These are phyloP conservation scores for Scaptomyza flava DNA, from an alignment of 2,888 invertebrate genomes.

Conservation along the genomic window DNA sequence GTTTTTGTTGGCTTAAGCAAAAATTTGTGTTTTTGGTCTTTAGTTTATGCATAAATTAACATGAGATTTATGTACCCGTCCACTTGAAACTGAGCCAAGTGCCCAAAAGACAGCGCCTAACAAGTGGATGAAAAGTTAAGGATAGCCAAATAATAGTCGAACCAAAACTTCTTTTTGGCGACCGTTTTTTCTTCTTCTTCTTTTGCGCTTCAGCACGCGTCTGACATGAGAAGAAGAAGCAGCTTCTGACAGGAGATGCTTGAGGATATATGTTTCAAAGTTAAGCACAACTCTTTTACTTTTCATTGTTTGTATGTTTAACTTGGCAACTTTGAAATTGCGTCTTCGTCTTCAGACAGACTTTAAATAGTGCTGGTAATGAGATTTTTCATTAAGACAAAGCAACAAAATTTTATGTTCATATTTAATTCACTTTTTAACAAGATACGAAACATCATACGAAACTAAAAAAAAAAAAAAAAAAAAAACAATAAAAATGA, in stretches of 20 bases:
- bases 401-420: constrained; percentile 29
- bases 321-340: constrained; percentile 71
- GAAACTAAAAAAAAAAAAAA: constrained; percentile 6
- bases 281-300: constrained; percentile 47
- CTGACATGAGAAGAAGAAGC: constrained; percentile 31
- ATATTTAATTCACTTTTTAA: constrained; percentile 54
- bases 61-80: constrained; percentile 72
- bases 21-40: constrained; percentile 74
- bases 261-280: constrained; percentile 32
- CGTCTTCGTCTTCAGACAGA: constrained; percentile 10
- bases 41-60: constrained; percentile 79
- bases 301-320: constrained; percentile 48
- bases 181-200: constrained; percentile 26
- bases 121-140: constrained; percentile 67
- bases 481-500: not conserved
- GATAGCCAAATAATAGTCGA: constrained; percentile 42
- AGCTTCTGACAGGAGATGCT: constrained; percentile 12
- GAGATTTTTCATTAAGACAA: constrained; percentile 47
- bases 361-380: constrained; percentile 39
- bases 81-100: constrained; percentile 72
- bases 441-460: constrained; percentile 29
- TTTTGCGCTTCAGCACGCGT: constrained; percentile 38
- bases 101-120: constrained; percentile 47
- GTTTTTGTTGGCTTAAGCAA: constrained; percentile 34
- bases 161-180: constrained; percentile 11